Evolutionary conservation across 2,888 invertebrate species (phyloP), one percentile per base, ranked within the genome.

Genomic region (Scaptomyza tumidula): DNA sequence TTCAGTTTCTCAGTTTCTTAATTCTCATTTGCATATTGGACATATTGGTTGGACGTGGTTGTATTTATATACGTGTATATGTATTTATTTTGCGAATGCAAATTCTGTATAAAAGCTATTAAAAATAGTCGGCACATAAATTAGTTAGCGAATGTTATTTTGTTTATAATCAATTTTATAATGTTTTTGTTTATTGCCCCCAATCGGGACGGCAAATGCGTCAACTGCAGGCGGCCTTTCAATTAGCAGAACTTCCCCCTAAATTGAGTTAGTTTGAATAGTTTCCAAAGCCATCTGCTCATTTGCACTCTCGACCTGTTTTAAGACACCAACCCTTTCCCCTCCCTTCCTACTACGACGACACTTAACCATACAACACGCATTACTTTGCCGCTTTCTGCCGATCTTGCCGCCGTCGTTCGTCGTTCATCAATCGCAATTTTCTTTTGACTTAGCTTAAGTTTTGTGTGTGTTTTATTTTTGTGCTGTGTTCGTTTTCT

Each of bases 131-230:
- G 66, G 46, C 84, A 63, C 68, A 73, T 71, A 79, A 87, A 85
- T 79, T 39, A 9, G 10, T 24, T 24, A 43, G 46, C 31, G 41
- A 72, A 65, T 60, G 49, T 68, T 75, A 62, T 79, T 83, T 87
- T 87, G 88, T 87, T 87, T 83, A 83, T 87, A 87, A 81, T 85
- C 62, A 76, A 82, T 69, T 65, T 65, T 58, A 65, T 73, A 69
- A 43, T 78, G 65, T 60, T 71, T 71, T 80, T 77, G 69, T 78
- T 82, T 82, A 79, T 66, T 59, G 66, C 19, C 35, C 10, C 14
- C 14, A 29, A 53, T 31, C 11, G 41, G 29, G 19, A 35, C 10
- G 33, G 10, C 6, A 72, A 60, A 60, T 68, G 56, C 75, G 72
- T 69, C 69, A 66, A 71, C 58, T 76, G 76, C 72, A 59, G 55